Evolutionary conservation across 1,140 invertebrate genomes (phyloP).

Genomic region (Pseudobourletiella spinata): DNA sequence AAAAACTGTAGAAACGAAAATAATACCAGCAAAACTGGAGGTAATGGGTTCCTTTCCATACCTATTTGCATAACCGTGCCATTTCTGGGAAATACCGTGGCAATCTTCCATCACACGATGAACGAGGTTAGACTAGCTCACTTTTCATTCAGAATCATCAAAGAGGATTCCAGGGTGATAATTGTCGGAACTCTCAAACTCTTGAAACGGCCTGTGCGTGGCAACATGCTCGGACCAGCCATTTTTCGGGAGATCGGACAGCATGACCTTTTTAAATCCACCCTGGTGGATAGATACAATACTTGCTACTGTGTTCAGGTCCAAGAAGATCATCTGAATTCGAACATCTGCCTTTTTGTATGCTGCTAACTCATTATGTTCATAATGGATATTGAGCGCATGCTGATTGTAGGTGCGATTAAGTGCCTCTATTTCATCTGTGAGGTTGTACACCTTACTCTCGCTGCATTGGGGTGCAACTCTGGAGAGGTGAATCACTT

Average conservation of each 20-base stretch:
- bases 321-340: constrained; percentile 28
- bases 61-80: not conserved
- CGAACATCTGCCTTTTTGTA: constrained; percentile 24
- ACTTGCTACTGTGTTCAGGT: constrained; percentile 18
- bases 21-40: too few species aligned
- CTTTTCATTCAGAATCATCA: too few species aligned
- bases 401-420: not conserved
- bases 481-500: constrained; percentile 17
- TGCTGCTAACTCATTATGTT: constrained; percentile 11
- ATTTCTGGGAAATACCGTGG: too few species aligned
- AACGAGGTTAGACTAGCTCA: too few species aligned
- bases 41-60: too few species aligned
- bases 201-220: not conserved
- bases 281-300: constrained; percentile 28
- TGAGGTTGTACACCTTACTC: not conserved
- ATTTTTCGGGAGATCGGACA: not conserved
- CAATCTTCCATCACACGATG: too few species aligned
- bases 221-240: not conserved
- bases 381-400: constrained; percentile 14
- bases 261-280: constrained; percentile 23
- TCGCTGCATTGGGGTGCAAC: not conserved
- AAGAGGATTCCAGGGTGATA: too few species aligned
- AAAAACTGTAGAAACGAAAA: too few species aligned
- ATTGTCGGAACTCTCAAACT: not conserved
- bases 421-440: not conserved